Base-by-base conservation (phyloP, 2,888 invertebrate species). In the Chorisops tibialis region DNA sequence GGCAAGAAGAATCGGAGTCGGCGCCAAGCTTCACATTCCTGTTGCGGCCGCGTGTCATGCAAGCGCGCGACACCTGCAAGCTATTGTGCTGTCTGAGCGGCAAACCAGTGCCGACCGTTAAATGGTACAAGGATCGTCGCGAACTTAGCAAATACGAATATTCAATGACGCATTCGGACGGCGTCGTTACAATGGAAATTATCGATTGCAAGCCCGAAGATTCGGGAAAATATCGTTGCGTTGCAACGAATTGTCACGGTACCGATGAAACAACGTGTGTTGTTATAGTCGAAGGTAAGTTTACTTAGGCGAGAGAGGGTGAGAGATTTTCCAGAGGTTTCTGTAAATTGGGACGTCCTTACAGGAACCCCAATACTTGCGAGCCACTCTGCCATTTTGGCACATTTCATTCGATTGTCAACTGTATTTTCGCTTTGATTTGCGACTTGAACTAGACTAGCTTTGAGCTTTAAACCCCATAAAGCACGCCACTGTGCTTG, bases 1-100 rank as follows among this genome's bases (percentile, higher is more conserved):
- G 94, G 91, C 89, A 92, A 80, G 94, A 96, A 78, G 91, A 91
- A 71, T 89, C 89, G 77, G 94, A 95, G 80, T 88, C 90, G 72
- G 93, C 93, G 65, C 99, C 99, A 65, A 89, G 87, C 75, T 99
- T 99, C 83, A 96, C 96, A 73, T 99, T 99, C 93, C 89, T 94
- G 73, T 87, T 99, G 70, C 88, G 99, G 79, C 97, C 98, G 75
- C 92, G 99, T 76, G 93, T 98, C 71, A 98, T 99, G 87, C 99
- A 99, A 81, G 86, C 84, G 72, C 88, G 96, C 68, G 91, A 93
- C 76, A 95, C 95, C 63, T 98, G 98, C 83, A 99, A 99, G 81
- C 85, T 99, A 67, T 87, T 98, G 49, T 97, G 97, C 80, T 96
- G 98, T 74, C 85, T 99, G 65, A 91, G 91, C 72, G 97, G 97